These are phyloP conservation scores for Tethea ocularis DNA, from an alignment of 2,888 invertebrate species.

Conservation along the genomic window DNA sequence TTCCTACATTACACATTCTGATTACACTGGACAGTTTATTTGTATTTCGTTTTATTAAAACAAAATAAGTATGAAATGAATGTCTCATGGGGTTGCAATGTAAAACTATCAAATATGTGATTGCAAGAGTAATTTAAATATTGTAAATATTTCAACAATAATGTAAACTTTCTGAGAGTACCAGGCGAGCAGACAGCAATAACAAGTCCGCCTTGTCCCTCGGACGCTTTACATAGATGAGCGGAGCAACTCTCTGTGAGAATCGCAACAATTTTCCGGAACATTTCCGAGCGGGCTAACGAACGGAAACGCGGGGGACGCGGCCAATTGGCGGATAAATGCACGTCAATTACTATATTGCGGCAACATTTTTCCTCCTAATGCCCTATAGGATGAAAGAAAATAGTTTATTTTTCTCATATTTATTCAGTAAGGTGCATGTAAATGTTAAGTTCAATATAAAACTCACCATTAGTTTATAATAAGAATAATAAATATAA, in stretches of 20 bases:
- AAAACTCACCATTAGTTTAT: background rate
- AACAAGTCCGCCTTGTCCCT: constrained; percentile 41
- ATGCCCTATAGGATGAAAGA: constrained; percentile 55
- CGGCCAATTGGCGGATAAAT: constrained; percentile 78
- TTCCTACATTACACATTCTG: background rate
- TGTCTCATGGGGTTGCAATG: background rate
- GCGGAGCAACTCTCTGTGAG: constrained; percentile 52
- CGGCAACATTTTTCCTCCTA: constrained; percentile 73
- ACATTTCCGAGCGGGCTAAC: constrained; percentile 77
- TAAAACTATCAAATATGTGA: background rate
- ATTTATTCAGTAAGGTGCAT: constrained; percentile 10
- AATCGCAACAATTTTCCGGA: constrained; percentile 77
- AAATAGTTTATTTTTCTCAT: constrained; percentile 43
- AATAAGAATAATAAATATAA: too few species aligned
- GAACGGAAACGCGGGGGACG: constrained; percentile 79
- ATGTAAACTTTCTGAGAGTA: background rate
- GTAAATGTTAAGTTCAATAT: background rate
- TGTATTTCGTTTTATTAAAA: background rate
- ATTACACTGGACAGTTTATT: background rate
- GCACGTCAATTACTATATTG: constrained; percentile 78
- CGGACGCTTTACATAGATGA: constrained; percentile 56
- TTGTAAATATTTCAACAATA: background rate
- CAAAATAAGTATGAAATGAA: background rate
- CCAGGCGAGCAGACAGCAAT: constrained; percentile 23
- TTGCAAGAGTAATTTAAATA: background rate